Evolutionary conservation across 2,797 vertebrate species (phyloP).

Genomic region (Novumbra hubbsi): DNA sequence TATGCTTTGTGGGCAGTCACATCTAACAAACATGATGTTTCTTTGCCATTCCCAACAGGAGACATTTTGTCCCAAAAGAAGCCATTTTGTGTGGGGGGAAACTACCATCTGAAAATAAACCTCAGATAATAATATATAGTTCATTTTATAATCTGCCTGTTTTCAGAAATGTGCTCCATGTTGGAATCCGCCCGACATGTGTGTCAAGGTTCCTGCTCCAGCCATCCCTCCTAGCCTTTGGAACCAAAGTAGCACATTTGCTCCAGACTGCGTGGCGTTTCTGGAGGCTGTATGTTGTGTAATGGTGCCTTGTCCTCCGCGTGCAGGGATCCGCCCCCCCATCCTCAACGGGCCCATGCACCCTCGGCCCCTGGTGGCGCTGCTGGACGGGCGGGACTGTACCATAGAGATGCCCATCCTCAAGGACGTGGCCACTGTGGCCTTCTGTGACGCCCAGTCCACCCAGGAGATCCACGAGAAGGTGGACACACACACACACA

Average conservation of each 20-base stretch:
- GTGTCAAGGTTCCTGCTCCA: not conserved
- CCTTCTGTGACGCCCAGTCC: conserved; percentile 88
- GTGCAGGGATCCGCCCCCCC: conserved; percentile 84
- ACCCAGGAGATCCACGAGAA: conserved; percentile 92
- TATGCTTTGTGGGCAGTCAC: not conserved
- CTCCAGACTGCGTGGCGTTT: not conserved
- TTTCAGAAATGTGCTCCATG: not conserved
- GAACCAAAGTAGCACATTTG: not conserved
- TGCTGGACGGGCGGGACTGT: conserved; percentile 84
- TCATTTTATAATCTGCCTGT: not conserved
- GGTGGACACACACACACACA: conserved; percentile 54
- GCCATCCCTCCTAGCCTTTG: not conserved
- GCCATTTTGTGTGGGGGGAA: not conserved
- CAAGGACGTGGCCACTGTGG: conserved; percentile 89
- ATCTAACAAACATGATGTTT: not conserved
- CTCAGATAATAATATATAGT: not conserved
- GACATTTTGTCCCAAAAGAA: not conserved
- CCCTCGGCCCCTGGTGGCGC: conserved; percentile 80
- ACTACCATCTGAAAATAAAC: not conserved
- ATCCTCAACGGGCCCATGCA: conserved; percentile 88
- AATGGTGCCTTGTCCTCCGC: not conserved
- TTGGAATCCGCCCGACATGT: not conserved
- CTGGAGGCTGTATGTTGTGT: not conserved
- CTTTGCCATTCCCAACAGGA: not conserved
- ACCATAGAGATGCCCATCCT: conserved; percentile 89